phyloP scores from a whole-genome alignment of 2,888 invertebrate species.

The Synanthedon andrenaeformis region DNA sequence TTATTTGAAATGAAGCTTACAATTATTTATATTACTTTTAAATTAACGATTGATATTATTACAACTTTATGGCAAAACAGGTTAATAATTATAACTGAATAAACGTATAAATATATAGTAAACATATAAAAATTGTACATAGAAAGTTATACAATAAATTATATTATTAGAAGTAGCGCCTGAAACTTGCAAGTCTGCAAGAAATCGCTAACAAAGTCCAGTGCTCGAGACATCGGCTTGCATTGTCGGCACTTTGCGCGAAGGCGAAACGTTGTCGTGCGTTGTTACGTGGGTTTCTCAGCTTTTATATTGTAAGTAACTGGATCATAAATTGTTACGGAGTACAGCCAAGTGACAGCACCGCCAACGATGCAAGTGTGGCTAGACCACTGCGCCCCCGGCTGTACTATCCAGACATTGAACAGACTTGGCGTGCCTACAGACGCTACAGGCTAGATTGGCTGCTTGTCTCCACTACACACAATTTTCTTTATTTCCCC shows the following conservation, averaged over 20 bases:
- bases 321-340: not conserved
- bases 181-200: not conserved
- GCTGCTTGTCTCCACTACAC: constrained; percentile 15
- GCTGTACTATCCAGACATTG: not conserved
- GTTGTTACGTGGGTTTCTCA: not conserved
- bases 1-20: too few relatives aligned
- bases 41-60: too few relatives aligned
- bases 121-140: too few relatives aligned
- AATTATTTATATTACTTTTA: too few relatives aligned
- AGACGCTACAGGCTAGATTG: constrained; percentile 19
- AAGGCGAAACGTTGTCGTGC: not conserved
- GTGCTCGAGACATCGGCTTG: not conserved
- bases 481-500: constrained; percentile 26
- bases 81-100: too few relatives aligned
- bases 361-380: not conserved
- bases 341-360: not conserved
- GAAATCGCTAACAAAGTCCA: not conserved
- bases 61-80: too few relatives aligned
- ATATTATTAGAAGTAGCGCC: not conserved
- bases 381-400: not conserved
- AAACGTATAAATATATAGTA: too few relatives aligned
- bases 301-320: not conserved
- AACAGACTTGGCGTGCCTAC: not conserved
- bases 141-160: too few relatives aligned
- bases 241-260: not conserved